Conservation (phyloP, 23 tunicate genomes). For the Ciona savignyi region DNA sequence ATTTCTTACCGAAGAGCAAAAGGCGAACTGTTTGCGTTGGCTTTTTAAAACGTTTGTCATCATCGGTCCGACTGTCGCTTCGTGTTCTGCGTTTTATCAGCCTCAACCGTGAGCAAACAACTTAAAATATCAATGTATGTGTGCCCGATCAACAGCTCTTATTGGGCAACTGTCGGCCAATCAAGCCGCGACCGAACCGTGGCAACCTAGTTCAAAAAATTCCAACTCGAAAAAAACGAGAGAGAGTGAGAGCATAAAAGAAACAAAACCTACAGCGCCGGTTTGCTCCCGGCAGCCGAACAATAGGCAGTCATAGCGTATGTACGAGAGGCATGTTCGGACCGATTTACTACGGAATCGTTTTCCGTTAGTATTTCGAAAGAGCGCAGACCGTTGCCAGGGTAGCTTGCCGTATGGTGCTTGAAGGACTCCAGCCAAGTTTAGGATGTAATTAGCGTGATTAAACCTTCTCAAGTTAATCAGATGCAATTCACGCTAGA, state of each 20-base stretch:
- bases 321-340: constrained; percentile 11
- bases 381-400: background rate
- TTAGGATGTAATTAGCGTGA: background rate
- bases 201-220: constrained; percentile 28
- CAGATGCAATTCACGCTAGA: background rate
- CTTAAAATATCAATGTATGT: background rate
- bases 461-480: background rate
- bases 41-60: too few species aligned
- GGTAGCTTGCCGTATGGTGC: background rate
- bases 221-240: background rate
- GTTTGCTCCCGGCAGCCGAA: background rate
- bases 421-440: background rate
- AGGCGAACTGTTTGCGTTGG: too few species aligned
- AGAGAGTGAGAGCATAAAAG: background rate
- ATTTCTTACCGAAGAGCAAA: too few species aligned
- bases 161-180: constrained; percentile 13
- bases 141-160: background rate
- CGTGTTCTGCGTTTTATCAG: too few species aligned
- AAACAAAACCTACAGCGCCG: background rate
- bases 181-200: background rate
- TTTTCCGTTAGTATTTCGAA: background rate
- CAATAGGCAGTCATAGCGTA: constrained; percentile 5
- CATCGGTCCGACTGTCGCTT: too few species aligned
- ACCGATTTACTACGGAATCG: background rate
- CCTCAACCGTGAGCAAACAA: background rate